These are phyloP conservation scores for Mactra quadrangularis DNA, from an alignment of 1,140 invertebrate species.

Conservation along the genomic window DNA sequence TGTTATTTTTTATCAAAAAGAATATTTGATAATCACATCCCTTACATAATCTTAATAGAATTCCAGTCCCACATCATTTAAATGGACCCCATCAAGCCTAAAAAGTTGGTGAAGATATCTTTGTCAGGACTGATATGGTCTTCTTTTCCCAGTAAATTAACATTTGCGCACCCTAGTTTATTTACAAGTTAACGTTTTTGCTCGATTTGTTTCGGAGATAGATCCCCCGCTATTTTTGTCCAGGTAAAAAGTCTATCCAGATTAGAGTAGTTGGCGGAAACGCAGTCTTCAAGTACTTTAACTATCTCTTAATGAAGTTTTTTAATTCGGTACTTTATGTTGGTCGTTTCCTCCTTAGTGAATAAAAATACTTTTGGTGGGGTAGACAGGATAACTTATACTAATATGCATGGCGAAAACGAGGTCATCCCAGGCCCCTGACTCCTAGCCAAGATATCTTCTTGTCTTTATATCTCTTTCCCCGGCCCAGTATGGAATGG, in stretches of 20 bases:
- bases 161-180: not conserved
- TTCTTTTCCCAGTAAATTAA: not conserved
- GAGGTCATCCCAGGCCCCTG: not conserved
- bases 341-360: conserved; percentile 11
- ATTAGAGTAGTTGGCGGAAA: not conserved
- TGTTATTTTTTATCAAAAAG: not conserved
- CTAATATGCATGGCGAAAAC: not conserved
- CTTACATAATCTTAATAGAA: conserved; percentile 13
- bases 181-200: not conserved
- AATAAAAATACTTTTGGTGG: not conserved
- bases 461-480: not conserved
- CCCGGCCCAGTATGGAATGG: conserved; percentile 32
- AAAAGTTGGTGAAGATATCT: not conserved
- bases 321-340: not conserved
- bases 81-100: not conserved
- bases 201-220: not conserved
- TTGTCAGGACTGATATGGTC: not conserved
- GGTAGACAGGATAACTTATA: not conserved
- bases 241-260: not conserved
- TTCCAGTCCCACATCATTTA: conserved; percentile 9
- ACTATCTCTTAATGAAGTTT: not conserved
- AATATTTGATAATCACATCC: not conserved
- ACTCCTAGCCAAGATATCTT: conserved; percentile 9
- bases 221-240: not conserved
- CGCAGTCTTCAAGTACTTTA: not conserved